Evolutionary conservation across 2,113 vertebrate genomes (phyloP).

Genomic region (Nycticryphes semicollaris): DNA sequence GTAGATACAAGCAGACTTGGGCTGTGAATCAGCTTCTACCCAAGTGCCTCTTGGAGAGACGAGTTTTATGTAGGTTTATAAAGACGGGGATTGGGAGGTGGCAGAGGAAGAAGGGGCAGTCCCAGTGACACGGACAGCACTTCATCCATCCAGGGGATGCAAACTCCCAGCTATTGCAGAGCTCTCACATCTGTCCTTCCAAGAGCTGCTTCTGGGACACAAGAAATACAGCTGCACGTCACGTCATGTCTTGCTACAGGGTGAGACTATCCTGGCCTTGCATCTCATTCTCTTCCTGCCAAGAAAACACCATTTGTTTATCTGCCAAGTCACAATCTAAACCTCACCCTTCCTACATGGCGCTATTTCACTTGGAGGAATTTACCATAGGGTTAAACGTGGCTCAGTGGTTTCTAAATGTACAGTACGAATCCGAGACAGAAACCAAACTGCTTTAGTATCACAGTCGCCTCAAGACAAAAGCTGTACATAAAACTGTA

Average conservation of each 20-base stretch:
- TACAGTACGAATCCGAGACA: fast-evolving
- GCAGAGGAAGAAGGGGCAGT: not conserved
- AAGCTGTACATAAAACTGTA: not conserved
- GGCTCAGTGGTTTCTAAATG: not conserved
- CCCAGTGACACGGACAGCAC: not conserved
- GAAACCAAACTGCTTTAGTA: not conserved
- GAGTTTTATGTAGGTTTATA: not conserved
- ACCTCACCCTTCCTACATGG: not conserved
- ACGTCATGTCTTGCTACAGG: not conserved
- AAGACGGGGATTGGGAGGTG: not conserved
- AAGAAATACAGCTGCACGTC: fast-evolving
- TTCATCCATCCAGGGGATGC: not conserved
- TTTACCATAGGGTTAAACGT: not conserved
- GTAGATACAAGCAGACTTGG: not conserved
- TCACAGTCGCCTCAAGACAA: not conserved
- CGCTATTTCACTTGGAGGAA: not conserved
- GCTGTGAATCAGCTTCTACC: not conserved
- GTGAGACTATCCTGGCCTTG: not conserved
- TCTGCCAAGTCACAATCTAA: not conserved
- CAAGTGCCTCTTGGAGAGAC: not conserved
- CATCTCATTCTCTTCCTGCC: not conserved
- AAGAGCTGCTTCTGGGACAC: not conserved
- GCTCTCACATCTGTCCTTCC: not conserved
- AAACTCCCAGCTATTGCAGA: not conserved
- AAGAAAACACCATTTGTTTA: not conserved